Percentiles rank a stretch among this genome's conserved stretches.
These are phyloP conservation scores for Parnassius smintheus DNA, from an alignment of 2,888 invertebrate species.

Conservation along the genomic window DNA sequence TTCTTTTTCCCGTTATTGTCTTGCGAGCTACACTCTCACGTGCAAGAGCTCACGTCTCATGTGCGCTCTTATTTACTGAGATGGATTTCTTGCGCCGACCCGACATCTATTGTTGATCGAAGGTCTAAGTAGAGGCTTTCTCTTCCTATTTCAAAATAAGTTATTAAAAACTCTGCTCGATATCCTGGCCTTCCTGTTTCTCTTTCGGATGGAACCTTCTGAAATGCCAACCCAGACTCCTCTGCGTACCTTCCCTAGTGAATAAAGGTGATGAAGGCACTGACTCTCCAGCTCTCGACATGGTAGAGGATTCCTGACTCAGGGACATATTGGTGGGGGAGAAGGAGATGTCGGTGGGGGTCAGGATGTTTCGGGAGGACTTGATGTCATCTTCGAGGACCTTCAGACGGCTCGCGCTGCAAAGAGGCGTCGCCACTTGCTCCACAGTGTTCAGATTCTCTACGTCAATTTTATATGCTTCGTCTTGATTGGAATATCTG, in stretches of 20 bases:
- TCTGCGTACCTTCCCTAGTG: slow-evolving; percentile 53
- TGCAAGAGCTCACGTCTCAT: too few species aligned
- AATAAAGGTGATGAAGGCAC: slow-evolving; percentile 53
- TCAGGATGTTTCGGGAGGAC: slow-evolving; percentile 48
- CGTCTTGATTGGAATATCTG: slow-evolving; percentile 80
- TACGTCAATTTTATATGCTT: slow-evolving; percentile 82
- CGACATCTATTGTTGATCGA: too few species aligned
- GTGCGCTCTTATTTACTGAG: too few species aligned
- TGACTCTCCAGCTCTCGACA: slow-evolving; percentile 47
- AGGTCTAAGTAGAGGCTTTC: too few species aligned
- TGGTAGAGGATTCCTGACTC: slow-evolving; percentile 46
- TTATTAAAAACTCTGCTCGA: slow-evolving; percentile 23
- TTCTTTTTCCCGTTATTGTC: too few species aligned
- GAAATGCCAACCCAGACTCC: slow-evolving; percentile 67
- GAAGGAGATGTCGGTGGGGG: slow-evolving; percentile 43
- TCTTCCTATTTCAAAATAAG: too few species aligned
- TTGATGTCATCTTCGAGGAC: slow-evolving; percentile 63
- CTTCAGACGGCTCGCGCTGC: slow-evolving; percentile 87
- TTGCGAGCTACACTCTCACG: too few species aligned
- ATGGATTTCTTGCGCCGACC: too few species aligned
- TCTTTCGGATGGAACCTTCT: slow-evolving; percentile 54
- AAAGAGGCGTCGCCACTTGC: slow-evolving; percentile 86
- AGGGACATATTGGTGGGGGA: slow-evolving; percentile 52
- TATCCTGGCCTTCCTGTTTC: slow-evolving; percentile 35
- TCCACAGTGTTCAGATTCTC: slow-evolving; percentile 84